A percentile compares a stretch with the other conserved stretches of the same genome.
phyloP scores from a whole-genome alignment of 2,888 invertebrate genomes.

The Drosophila yooni region DNA sequence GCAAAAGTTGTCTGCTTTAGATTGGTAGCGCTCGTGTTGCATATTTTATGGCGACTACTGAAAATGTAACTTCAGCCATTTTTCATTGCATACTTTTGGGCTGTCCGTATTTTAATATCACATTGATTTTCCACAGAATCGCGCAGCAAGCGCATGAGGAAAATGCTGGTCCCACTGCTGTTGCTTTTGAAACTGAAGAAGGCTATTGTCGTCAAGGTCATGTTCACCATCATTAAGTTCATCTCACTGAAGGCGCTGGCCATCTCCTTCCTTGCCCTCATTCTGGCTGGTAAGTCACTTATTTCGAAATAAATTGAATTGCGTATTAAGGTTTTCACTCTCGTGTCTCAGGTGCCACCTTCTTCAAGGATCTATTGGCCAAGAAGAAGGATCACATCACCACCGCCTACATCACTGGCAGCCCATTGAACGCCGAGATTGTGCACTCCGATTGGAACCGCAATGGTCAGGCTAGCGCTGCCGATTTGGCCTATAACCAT shows the following conservation, averaged over 20 bases:
- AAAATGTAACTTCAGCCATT: background rate
- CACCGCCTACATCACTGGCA: constrained; percentile 85
- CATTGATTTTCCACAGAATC: constrained; percentile 84
- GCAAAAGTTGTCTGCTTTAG: background rate
- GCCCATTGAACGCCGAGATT: constrained; percentile 85
- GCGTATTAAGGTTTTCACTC: background rate
- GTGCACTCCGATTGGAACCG: constrained; percentile 85
- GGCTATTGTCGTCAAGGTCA: constrained; percentile 87
- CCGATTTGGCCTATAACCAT: constrained; percentile 85
- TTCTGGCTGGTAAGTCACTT: constrained; percentile 86
- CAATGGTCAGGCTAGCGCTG: constrained; percentile 84
- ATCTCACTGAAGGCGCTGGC: constrained; percentile 89
- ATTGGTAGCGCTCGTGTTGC: constrained; percentile 23
- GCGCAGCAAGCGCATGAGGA: constrained; percentile 87
- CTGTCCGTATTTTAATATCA: background rate
- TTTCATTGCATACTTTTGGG: constrained; percentile 47
- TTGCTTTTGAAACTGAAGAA: constrained; percentile 88
- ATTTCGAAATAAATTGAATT: background rate
- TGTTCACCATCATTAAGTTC: constrained; percentile 87
- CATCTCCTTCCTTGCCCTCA: constrained; percentile 87
- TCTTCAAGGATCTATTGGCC: constrained; percentile 85
- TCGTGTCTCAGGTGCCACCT: constrained; percentile 80
- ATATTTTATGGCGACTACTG: constrained; percentile 37
- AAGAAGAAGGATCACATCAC: constrained; percentile 85
- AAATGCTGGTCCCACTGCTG: constrained; percentile 88